These are phyloP conservation scores for Ispidina lecontei DNA, from an alignment of 2,797 vertebrate genomes.

Conservation along the genomic window DNA sequence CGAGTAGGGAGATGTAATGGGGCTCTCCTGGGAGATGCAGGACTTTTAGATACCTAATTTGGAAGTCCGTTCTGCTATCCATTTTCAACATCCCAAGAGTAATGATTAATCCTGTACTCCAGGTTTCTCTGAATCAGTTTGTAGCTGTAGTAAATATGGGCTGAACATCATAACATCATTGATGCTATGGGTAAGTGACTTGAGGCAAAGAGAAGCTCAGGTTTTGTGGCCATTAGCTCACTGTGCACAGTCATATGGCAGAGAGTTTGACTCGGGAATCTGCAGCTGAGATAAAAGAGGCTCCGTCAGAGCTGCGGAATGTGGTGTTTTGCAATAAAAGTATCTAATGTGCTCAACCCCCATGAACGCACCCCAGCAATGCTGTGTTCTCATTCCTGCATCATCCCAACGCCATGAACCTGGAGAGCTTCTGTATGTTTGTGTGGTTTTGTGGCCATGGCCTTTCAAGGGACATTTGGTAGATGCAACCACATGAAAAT, in stretches of 20 bases:
- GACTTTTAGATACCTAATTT: slow-evolving; percentile 74
- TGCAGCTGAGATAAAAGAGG: slow-evolving; percentile 55
- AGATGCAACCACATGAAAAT: slow-evolving; percentile 12
- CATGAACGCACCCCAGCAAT: not conserved
- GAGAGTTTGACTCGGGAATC: not conserved
- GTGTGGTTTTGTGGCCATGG: not conserved
- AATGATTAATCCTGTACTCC: slow-evolving; percentile 58
- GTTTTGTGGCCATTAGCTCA: slow-evolving; percentile 6
- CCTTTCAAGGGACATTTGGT: not conserved
- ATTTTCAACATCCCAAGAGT: slow-evolving; percentile 55
- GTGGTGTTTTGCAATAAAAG: slow-evolving; percentile 48
- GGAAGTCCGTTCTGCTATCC: slow-evolving; percentile 71
- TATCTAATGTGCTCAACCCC: slow-evolving; percentile 7
- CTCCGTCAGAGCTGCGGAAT: slow-evolving; percentile 50
- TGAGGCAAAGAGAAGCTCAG: not conserved
- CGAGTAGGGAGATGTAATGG: slow-evolving; percentile 36
- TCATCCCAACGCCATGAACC: slow-evolving; percentile 3
- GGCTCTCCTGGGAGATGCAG: slow-evolving; percentile 59
- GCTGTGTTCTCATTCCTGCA: slow-evolving; percentile 39
- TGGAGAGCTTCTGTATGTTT: not conserved
- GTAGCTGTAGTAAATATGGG: slow-evolving; percentile 58
- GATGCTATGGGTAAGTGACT: slow-evolving; percentile 30
- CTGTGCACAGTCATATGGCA: slow-evolving; percentile 37
- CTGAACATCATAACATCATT: slow-evolving; percentile 14
- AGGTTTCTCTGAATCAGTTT: slow-evolving; percentile 64